A percentile compares a stretch with the other conserved stretches of the same genome.
These are phyloP conservation scores for Baronia brevicornis DNA, from an alignment of 2,888 invertebrate genomes.

Conservation along the genomic window DNA sequence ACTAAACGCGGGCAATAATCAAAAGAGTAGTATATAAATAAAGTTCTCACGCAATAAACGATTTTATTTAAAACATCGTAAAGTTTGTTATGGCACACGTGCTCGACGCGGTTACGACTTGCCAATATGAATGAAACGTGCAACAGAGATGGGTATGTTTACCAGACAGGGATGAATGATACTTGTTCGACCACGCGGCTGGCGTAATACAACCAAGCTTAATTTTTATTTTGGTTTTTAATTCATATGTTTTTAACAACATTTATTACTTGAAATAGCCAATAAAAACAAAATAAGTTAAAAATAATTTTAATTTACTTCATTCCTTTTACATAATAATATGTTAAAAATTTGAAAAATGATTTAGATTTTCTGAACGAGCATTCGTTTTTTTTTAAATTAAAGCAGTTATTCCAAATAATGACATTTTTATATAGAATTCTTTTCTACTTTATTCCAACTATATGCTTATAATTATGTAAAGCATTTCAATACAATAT, in stretches of 20 bases:
- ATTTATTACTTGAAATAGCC: too few species aligned
- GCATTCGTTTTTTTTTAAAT: too few species aligned
- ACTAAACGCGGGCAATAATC: conserved; percentile 66
- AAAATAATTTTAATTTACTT: conserved; percentile 14
- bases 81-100: conserved; percentile 70
- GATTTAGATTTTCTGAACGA: too few species aligned
- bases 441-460: too few species aligned
- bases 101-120: conserved; percentile 59
- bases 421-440: too few species aligned
- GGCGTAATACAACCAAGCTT: conserved; percentile 53
- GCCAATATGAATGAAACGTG: conserved; percentile 63
- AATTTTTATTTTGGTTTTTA: conserved; percentile 37
- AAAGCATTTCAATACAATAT: too few species aligned
- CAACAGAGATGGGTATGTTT: conserved; percentile 39
- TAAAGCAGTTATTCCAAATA: too few species aligned
- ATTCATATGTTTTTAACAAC: conserved; percentile 13
- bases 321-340: not conserved
- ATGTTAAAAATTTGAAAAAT: too few species aligned
- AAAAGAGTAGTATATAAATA: conserved; percentile 69
- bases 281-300: too few species aligned
- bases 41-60: conserved; percentile 65
- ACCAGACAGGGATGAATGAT: conserved; percentile 43
- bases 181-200: conserved; percentile 67
- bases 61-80: conserved; percentile 64
- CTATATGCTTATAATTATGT: too few species aligned